Evolutionary conservation across 2,797 vertebrate species (phyloP).

Genomic region (Carcharodon carcharias): DNA sequence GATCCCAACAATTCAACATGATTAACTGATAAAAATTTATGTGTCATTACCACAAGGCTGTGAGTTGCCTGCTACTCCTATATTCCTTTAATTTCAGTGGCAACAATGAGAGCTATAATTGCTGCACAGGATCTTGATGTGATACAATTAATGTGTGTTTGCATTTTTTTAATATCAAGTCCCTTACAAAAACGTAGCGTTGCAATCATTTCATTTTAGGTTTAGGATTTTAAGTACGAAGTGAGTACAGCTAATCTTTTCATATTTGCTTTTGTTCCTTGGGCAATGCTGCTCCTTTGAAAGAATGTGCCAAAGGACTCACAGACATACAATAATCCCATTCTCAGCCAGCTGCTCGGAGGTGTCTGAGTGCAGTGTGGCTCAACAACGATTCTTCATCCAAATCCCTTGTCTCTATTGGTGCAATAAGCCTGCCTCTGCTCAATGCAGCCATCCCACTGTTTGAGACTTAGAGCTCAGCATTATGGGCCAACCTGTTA

Average conservation of each 20-base stretch:
- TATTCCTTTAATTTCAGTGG: neutral
- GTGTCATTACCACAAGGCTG: neutral
- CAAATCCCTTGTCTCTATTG: neutral
- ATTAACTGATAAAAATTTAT: neutral
- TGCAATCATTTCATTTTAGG: neutral
- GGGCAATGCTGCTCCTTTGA: neutral
- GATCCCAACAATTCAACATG: neutral
- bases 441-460: neutral
- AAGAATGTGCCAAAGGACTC: neutral
- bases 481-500: neutral
- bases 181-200: neutral
- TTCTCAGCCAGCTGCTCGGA: neutral
- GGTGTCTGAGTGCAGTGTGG: neutral
- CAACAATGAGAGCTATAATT: neutral
- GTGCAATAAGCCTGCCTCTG: neutral
- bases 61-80: neutral
- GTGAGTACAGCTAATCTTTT: neutral
- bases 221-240: neutral
- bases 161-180: neutral
- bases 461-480: neutral
- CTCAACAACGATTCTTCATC: neutral
- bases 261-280: neutral
- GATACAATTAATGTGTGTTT: neutral
- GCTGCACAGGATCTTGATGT: too few species aligned
- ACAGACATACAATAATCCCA: neutral